Base-by-base conservation (phyloP, 2,888 invertebrate species). In the Meghimatium bilineatum region DNA sequence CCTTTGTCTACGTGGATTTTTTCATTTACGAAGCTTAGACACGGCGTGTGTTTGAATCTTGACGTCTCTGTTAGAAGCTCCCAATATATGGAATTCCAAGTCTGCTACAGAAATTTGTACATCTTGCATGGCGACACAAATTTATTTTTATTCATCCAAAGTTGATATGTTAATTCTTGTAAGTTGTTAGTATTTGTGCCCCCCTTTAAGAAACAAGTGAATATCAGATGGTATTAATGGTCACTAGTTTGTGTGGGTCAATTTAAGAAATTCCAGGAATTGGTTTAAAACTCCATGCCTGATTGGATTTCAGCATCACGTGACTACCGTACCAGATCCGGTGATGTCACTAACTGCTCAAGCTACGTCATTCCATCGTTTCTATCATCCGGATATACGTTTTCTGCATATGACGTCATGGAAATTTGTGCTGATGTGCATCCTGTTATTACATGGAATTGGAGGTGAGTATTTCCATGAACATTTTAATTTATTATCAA, bases 271-370 rank as follows among this genome's bases (percentile, higher is more conserved):
- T n/a, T 63, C 5, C 26, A 10, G 44, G 36, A 56, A n/a, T 44
- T 26, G 32, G 56, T 56, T 34, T 76, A 60, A 20, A 76, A 76
- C 32, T 76, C 76, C 56, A 76, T 76, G 76, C 76, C 76, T 76
- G 76, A 56, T 76, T 60, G 76, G 76, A 76, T 34, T 26, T 17
- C 36, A 32, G 32, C 60, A 38, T 76, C 76, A 32, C 26, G 76
- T 76, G 76, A 76, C 76, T 34, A 76, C 36, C 76, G 60, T 44
- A 60, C 34, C 60, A 56, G 17, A 6, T 34, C 76, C 76, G 76
- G 76, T 76, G 60, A 76, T 76, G 76, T 76, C 76, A 76, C 76
- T 60, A n/a, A 23, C 36, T 17, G 63, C 60, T 29, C 60, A 56
- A 34, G 34, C 76, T 17, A 63, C 56, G 60, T 60, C 76, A 23